A percentile compares a stretch with the other conserved stretches of the same genome.
Conservation (phyloP, 1,140 invertebrate genomes). For the Aphelinus atriplicis region DNA sequence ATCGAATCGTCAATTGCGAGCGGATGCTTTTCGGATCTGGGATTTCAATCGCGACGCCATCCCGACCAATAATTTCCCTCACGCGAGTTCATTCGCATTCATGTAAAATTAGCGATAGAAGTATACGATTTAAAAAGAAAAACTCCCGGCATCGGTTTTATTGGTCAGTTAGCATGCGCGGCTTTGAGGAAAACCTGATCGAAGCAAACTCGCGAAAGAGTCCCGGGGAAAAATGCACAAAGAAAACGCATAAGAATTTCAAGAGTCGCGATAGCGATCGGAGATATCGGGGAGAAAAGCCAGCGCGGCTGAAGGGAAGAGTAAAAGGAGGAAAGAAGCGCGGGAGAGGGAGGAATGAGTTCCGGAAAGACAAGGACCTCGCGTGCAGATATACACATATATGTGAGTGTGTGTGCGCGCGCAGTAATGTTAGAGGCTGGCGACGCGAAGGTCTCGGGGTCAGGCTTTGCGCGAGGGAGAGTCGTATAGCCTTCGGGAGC, state of each 20-base stretch:
- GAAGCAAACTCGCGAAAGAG: not conserved
- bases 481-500: constrained; percentile 26
- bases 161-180: no score
- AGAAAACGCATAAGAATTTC: constrained; percentile 8
- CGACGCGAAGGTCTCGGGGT: constrained; percentile 31
- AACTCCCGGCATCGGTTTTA: no score
- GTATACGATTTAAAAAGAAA: no score
- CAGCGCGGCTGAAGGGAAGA: not conserved
- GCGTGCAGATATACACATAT: not conserved
- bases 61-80: no score
- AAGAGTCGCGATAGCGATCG: constrained; percentile 18
- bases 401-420: no score
- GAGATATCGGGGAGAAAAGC: not conserved
- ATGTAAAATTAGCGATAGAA: no score
- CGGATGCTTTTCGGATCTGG: no score
- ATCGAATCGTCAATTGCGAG: no score
- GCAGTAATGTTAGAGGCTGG: no score
- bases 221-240: not conserved
- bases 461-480: not conserved
- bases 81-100: no score
- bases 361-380: not conserved
- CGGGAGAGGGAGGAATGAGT: not conserved
- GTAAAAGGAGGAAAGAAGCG: not conserved
- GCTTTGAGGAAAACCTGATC: not conserved
- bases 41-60: no score